Base-by-base conservation (phyloP, 2,888 invertebrate genomes). In the Drosophila multiciliata region DNA sequence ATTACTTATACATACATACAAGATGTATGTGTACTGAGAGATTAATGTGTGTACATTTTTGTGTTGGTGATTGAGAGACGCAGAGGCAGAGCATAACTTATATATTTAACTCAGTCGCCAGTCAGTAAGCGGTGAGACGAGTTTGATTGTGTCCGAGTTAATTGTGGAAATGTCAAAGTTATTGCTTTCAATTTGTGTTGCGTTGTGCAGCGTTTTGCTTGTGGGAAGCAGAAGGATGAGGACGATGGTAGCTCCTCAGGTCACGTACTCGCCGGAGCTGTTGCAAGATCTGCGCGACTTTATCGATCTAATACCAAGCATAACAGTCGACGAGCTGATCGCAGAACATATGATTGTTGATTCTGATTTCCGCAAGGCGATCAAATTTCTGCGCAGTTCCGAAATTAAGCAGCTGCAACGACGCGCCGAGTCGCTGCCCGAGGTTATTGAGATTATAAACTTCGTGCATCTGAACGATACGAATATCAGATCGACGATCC, bases 321-420 rank as follows among this genome's bases (percentile, higher is more conserved):
- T 68, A 0, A 79, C 60, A 15, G 50, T 91, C 29, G 92, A 89
- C 42, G 91, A 80, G 60, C 38, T 91, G 11, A 74, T 83, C 29
- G 89, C 91, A 33, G 65, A 91, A 65, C 90, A 91, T 65, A 82
- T 83, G 80, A 12, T 91, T 26, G 53, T 82, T 26, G 91, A 91
- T 70, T 77, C 83, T 2, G 78, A 65, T 17, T 91, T 91, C 58
- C 91, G 91, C 53, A 87, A 83, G 49, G 91, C 90, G 2, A 35
- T 87, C 5, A 72, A 75, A 57, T 91, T 82, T 80, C 61, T 91
- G 58, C 67, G 79, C 48, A 89, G 91, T 71, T 60, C 82, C 0
- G 80, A 86, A 26, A 91, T 90, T 55, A 79, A 65, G n/a, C 75
- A 73, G 42, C 65, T 91, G 52, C 69, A 78, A 33, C 67, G 72